Base-by-base conservation (phyloP, 2,113 vertebrate genomes). In the Chelonoidis abingdonii region DNA sequence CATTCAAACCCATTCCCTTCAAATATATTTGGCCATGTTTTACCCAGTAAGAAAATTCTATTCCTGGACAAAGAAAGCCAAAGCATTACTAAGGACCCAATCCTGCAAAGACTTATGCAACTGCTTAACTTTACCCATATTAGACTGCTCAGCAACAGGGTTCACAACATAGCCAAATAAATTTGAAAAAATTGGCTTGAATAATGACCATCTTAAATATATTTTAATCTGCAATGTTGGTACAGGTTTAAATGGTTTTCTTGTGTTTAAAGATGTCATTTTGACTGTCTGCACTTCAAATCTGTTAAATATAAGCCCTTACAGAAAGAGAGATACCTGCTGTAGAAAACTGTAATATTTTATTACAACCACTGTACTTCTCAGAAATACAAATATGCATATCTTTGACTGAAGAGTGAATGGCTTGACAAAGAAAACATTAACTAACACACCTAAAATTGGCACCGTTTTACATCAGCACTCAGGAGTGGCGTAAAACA, bases 361-460 rank as follows among this genome's bases (percentile, higher is more conserved):
- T 75, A 35, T 21, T 5, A 44, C 44, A 44, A 44, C 44, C 44
- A 19, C 9, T 11, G 21, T 75, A 75, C 10, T 69, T 69, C 31
- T 75, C 38, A 75, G 69, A 75, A 41, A 41, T 41, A 75, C 38
- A 75, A 41, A 35, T 87, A 79, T 1, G 0, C 16, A 16, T 54
- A 75, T 84, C 53, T 65, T 79, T 83, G 81, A 11, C 49, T 11
- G 16, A 50, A 91, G 50, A 31, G 44, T 24, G 8, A 52, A 12
- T 24, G 80, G 25, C 29, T 92, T 94, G 86, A 11, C n/a, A 49
- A 83, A 80, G 44, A 10, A 78, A 27, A 12, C 1, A 3, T 83
- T 65, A 24, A 25, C 12, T 78, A 0, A 6, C 8, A 0, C 27
- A 54, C 1, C 1, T 0, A 0, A 29, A 16, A 35, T 2, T 86